Conservation (phyloP, 2,113 vertebrate species). For the Tyto alba region DNA sequence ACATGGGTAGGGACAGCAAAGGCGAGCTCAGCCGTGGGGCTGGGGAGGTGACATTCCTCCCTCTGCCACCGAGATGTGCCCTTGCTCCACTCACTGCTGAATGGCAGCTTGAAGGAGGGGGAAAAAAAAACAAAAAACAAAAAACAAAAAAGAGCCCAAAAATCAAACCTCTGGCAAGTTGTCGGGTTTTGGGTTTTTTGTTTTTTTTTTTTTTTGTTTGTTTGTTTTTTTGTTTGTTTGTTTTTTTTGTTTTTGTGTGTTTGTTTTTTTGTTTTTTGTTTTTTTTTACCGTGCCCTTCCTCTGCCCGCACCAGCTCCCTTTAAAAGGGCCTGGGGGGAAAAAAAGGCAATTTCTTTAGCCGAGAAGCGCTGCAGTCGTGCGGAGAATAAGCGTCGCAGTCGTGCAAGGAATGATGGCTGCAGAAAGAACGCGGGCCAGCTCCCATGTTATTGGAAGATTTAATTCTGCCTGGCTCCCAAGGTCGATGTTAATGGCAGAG, state of each 20-base stretch:
- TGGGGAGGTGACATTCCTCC: background rate
- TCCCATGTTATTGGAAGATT: background rate
- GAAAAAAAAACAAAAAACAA: fast-evolving
- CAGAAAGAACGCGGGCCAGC: background rate
- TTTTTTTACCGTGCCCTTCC: background rate
- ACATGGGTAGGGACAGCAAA: background rate
- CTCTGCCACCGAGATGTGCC: slow-evolving; percentile 18
- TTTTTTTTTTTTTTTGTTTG: too few species aligned
- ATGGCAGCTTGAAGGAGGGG: background rate
- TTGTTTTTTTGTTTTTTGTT: too few species aligned
- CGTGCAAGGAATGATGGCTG: too few species aligned
- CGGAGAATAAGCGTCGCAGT: background rate
- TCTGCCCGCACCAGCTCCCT: background rate
- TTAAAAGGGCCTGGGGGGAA: background rate
- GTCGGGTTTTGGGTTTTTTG: too few species aligned
- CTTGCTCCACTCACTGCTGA: background rate
- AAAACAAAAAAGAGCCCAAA: too few species aligned
- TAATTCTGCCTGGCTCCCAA: background rate
- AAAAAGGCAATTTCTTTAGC: background rate
- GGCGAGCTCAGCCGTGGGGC: fast-evolving
- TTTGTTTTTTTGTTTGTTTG: too few species aligned
- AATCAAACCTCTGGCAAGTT: background rate
- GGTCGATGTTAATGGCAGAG: too few species aligned
- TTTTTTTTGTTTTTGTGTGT: too few species aligned
- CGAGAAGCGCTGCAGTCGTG: background rate